Base-by-base conservation (phyloP, 2,797 vertebrate species). In the Pitangus sulphuratus region DNA sequence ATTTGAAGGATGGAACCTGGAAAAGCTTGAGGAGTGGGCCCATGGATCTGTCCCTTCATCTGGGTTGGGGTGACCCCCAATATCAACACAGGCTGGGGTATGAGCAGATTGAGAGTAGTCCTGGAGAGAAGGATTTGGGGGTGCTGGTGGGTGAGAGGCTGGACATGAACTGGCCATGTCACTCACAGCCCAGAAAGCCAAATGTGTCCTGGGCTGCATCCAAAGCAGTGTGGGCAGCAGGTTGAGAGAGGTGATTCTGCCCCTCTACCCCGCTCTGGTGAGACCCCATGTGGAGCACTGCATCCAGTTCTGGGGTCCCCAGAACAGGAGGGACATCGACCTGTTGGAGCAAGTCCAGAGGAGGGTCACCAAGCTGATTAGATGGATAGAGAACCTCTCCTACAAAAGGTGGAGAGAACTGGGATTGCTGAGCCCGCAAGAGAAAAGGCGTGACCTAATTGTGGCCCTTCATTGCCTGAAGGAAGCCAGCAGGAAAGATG, bases 1-100 rank as follows among this genome's bases (percentile, higher is more conserved):
- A 1, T 6, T 18, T 68, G 33, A 66, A 45, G 45, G 6, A 28
- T 9, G 8, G 12, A 1, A 42, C 8, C 10, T 37, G 54, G 10
- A 16, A 18, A 61, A 47, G 12, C 14, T 47, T 0, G 0, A 61
- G 18, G 18, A 42, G 17, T 15, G 7, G 0, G 8, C 1, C 15
- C 33, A 18, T 35, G 7, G 17, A 40, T 40, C 40, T 40, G 40
- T 2, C 60, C 25, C 53, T 60, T 33, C 12, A 5, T 8, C 11
- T 19, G 53, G 30, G 9, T 0, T 0, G 4, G 28, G 1, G 5
- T 4, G 21, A 3, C 3, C 9, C 9, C 14, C 0, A 1, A 2
- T 17, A 8, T 2, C 53, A 53, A n/a, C 68, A 10, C n/a, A 66
- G 30, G 16, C 33, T 74, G 53, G 11, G 42, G 39, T 3, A 66